Percentiles rank a stretch among this genome's conserved stretches.
Conservation (phyloP, 2,113 vertebrate genomes). For the Paracanthobrama guichenoti region DNA sequence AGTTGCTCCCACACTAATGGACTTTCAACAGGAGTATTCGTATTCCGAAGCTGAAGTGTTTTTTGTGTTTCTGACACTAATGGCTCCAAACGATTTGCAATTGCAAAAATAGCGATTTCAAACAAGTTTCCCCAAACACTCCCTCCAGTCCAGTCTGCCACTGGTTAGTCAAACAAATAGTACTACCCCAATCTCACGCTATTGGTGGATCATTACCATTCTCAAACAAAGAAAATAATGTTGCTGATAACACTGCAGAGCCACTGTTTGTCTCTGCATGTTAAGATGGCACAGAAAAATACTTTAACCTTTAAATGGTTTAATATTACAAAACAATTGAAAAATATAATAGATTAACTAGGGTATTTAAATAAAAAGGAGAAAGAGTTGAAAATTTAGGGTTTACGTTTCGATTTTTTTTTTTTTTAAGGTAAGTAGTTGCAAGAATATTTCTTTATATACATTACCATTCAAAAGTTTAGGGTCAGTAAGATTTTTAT, state of each 20-base stretch:
- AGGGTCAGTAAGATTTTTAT: too few relatives aligned
- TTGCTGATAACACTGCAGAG: too few relatives aligned
- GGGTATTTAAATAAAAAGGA: background rate
- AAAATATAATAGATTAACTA: background rate
- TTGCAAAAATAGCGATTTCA: background rate
- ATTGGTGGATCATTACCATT: background rate
- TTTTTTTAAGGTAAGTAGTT: background rate
- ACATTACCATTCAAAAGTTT: background rate
- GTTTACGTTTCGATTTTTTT: background rate
- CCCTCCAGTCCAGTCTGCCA: background rate
- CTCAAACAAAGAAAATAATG: background rate
- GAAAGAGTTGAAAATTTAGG: background rate
- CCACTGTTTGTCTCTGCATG: too few relatives aligned
- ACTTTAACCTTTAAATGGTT: too few relatives aligned
- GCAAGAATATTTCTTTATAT: too few relatives aligned
- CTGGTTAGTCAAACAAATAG: background rate
- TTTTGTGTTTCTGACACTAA: background rate
- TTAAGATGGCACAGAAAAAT: too few relatives aligned
- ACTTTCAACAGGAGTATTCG: background rate
- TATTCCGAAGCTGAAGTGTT: background rate
- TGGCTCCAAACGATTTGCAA: background rate
- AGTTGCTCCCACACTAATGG: background rate
- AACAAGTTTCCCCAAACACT: background rate
- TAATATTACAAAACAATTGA: too few relatives aligned
- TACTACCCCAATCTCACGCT: background rate